Conservation (phyloP, 37 sponge, comb jelly and placozoan species). For the Sycon ciliatum region DNA sequence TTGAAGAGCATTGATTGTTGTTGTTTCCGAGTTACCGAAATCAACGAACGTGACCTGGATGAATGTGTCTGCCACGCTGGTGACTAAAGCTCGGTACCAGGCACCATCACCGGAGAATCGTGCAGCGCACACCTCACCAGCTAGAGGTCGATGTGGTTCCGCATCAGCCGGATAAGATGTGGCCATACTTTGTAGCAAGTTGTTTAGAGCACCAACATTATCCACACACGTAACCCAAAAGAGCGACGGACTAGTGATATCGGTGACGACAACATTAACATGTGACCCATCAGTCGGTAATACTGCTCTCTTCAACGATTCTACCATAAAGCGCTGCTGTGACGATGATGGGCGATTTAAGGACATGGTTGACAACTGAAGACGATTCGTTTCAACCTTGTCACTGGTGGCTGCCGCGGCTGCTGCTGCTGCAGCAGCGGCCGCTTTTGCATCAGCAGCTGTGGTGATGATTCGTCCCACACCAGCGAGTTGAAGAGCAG, state of each 20-base stretch:
- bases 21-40: not conserved
- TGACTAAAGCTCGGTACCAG: not conserved
- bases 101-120: not conserved
- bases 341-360: no score
- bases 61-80: not conserved
- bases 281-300: no score
- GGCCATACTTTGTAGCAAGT: not conserved
- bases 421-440: no score
- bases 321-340: no score
- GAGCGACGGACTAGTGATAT: not conserved
- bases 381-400: no score
- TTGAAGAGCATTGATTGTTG: no score
- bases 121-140: not conserved
- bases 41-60: not conserved
- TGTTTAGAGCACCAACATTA: not conserved
- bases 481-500: no score
- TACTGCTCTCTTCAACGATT: no score
- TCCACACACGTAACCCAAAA: not conserved
- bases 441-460: no score
- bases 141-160: not conserved
- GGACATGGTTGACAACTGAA: no score
- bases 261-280: not conserved
- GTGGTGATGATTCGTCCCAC: no score
- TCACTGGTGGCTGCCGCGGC: no score
- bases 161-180: not conserved